Evolutionary conservation across 1,140 invertebrate genomes (phyloP).

Genomic region (Lerema accius): DNA sequence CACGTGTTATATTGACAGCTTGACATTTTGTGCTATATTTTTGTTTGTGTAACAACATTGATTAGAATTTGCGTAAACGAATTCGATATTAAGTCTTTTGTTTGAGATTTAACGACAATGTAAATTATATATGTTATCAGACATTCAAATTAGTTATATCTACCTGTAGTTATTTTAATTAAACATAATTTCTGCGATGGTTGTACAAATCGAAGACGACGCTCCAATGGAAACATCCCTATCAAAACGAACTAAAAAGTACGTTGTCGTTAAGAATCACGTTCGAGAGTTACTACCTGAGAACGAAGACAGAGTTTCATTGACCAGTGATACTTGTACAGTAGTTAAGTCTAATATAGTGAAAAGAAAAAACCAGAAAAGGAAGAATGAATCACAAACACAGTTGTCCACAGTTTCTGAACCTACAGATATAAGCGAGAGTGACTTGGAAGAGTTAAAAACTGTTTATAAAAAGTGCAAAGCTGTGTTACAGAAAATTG

Average conservation of each 20-base stretch:
- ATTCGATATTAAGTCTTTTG: no score
- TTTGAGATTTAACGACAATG: no score
- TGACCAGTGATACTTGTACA: slow-evolving; percentile 1
- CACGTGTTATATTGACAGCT: no score
- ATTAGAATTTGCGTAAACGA: not conserved
- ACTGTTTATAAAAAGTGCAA: slow-evolving; percentile 63
- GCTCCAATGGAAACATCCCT: slow-evolving; percentile 34
- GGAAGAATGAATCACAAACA: slow-evolving; percentile 19
- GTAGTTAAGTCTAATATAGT: not conserved
- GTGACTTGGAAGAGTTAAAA: slow-evolving; percentile 60
- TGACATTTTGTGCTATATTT: no score
- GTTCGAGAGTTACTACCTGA: slow-evolving; percentile 44
- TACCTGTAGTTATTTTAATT: not conserved
- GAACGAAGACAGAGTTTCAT: not conserved
- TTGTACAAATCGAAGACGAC: slow-evolving; percentile 45
- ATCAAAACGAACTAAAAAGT: slow-evolving; percentile 46
- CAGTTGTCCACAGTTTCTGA: not conserved
- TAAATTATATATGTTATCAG: no score
- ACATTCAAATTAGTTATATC: no score
- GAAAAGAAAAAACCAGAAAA: slow-evolving; percentile 10
- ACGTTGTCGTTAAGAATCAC: slow-evolving; percentile 60
- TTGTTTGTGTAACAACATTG: not conserved
- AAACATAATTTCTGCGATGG: slow-evolving; percentile 41
- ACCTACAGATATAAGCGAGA: slow-evolving; percentile 39
- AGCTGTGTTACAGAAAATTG: slow-evolving; percentile 61